phyloP scores from a whole-genome alignment of 2,113 vertebrate genomes.

The Hemicordylus capensis region DNA sequence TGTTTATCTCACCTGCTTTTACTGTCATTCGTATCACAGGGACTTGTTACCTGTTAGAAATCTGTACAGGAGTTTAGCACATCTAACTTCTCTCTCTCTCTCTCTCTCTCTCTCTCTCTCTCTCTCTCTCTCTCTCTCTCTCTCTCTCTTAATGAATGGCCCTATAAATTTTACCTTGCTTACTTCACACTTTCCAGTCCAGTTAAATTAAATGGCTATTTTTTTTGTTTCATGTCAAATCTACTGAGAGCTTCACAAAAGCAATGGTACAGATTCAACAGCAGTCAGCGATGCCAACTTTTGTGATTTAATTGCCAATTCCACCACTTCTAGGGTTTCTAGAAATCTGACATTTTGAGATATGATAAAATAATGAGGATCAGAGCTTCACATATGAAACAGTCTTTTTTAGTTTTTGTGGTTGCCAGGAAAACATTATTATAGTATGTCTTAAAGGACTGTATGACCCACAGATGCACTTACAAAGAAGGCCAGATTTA shows the following conservation, averaged over 20 bases:
- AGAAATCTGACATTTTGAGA: slow-evolving; percentile 2
- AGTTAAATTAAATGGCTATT: not conserved
- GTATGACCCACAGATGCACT: not conserved
- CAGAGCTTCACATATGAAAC: not conserved
- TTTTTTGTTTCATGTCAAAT: not conserved
- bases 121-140: too few relatives aligned
- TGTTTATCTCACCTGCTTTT: slow-evolving; percentile 17
- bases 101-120: not conserved
- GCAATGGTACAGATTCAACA: not conserved
- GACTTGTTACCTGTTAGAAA: not conserved
- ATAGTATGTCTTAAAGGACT: not conserved
- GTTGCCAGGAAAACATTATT: not conserved
- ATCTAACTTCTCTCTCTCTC: not conserved
- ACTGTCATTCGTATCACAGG: not conserved
- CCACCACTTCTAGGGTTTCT: not conserved
- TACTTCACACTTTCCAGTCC: not conserved
- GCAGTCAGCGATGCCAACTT: not conserved
- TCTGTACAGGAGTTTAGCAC: not conserved
- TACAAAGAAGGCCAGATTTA: not conserved
- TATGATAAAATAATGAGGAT: slow-evolving; percentile 8
- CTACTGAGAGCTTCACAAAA: slow-evolving; percentile 2
- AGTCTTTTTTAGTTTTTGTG: not conserved
- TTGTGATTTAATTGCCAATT: slow-evolving; percentile 17
- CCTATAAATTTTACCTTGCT: not conserved
- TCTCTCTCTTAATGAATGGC: not conserved